Evolutionary conservation across 1,140 invertebrate genomes (phyloP).

Genomic region (Aphelinus atriplicis): DNA sequence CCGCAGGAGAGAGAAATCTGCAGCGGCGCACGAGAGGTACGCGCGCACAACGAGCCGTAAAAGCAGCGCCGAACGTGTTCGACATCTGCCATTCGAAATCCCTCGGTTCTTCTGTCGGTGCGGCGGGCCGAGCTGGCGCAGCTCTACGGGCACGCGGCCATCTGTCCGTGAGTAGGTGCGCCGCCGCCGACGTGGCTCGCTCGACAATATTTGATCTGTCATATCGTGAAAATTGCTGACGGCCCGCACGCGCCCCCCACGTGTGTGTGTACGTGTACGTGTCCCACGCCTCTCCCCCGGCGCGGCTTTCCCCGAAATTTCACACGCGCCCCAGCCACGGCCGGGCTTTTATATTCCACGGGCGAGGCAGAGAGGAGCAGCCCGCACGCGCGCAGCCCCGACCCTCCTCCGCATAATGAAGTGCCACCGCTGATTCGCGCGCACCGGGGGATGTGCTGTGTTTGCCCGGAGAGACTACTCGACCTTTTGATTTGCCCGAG

Average conservation of each 20-base stretch:
- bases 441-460: no score
- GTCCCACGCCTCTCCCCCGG: conserved; percentile 20
- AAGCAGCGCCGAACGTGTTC: conserved; percentile 48
- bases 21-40: no score
- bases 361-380: no score
- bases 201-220: conserved; percentile 31
- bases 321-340: not conserved
- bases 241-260: not conserved
- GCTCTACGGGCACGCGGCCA: not conserved
- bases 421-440: no score
- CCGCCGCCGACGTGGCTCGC: conserved; percentile 19
- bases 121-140: no score
- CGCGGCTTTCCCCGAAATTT: conserved; percentile 15
- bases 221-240: conserved; percentile 3
- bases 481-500: no score
- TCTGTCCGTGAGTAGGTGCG: conserved; percentile 3
- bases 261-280: not conserved
- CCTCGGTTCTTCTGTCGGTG: not conserved
- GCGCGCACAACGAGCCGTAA: conserved; percentile 38
- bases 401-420: no score
- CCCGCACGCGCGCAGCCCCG: no score
- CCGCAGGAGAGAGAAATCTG: no score
- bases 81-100: conserved; percentile 46
- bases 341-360: not conserved
- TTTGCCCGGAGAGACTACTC: no score